phyloP scores from a whole-genome alignment of 2,797 vertebrate species.

The Enteromius paludinosus region DNA sequence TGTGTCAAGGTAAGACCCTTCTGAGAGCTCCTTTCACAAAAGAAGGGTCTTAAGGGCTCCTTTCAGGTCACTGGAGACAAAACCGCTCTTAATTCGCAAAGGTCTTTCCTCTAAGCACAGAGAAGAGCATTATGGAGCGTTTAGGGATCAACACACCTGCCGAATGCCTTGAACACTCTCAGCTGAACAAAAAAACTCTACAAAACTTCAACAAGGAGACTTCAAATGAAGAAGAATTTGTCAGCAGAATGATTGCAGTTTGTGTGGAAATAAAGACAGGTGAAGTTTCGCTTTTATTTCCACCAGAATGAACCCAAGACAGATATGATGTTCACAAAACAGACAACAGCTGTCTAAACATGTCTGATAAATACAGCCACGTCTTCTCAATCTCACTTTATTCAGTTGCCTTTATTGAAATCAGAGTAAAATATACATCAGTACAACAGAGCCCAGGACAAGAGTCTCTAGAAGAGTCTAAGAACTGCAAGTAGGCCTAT shows the following conservation, averaged over 20 bases:
- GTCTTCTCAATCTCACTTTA: neutral
- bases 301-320: neutral
- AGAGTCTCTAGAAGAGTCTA: neutral
- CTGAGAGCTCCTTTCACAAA: neutral
- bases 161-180: neutral
- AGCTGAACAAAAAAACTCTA: neutral
- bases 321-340: neutral
- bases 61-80: slow-evolving; percentile 33
- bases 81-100: neutral
- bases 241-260: neutral
- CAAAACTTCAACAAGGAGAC: neutral
- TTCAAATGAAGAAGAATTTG: neutral
- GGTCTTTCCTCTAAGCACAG: neutral
- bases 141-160: neutral
- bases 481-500: too few species aligned
- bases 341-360: slow-evolving; percentile 21
- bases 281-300: neutral
- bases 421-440: neutral
- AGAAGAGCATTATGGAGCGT: neutral
- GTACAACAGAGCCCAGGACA: too few species aligned
- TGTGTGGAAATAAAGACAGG: neutral
- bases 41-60: neutral
- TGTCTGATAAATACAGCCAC: slow-evolving; percentile 11
- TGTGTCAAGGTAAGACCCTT: neutral
- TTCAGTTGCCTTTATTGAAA: neutral